Evolutionary conservation across 92 coral and sea anemone species (phyloP).

Genomic region (Palythoa grandis): DNA sequence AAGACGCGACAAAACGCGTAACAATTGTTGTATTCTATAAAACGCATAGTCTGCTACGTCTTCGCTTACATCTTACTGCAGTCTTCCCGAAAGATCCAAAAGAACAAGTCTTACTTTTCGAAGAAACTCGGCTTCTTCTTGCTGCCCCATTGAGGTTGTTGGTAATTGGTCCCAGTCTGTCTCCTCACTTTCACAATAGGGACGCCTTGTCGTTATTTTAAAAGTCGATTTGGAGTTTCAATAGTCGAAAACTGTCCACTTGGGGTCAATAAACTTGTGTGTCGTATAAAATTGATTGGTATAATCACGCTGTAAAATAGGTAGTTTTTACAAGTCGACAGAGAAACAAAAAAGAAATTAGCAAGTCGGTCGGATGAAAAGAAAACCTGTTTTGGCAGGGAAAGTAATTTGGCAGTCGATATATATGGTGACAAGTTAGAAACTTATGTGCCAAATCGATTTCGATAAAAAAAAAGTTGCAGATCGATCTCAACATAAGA

Average conservation of each 20-base stretch:
- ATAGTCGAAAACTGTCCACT: background rate
- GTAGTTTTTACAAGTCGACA: no score
- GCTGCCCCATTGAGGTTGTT: background rate
- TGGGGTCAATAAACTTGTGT: background rate
- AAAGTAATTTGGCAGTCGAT: no score
- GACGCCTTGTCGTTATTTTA: background rate
- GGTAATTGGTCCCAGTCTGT: background rate
- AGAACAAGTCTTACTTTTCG: background rate
- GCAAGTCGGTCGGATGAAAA: no score
- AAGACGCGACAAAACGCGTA: slow-evolving; percentile 22
- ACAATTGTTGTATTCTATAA: slow-evolving; percentile 41
- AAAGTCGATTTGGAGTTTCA: background rate
- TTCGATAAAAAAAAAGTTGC: background rate
- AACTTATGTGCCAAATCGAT: no score
- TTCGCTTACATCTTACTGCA: slow-evolving; percentile 56
- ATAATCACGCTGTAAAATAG: background rate
- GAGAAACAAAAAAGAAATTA: no score
- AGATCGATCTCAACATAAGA: no score
- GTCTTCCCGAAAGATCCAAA: slow-evolving; percentile 62
- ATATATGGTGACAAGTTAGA: no score
- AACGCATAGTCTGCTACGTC: slow-evolving; percentile 44
- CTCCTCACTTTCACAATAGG: background rate
- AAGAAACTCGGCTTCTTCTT: slow-evolving; percentile 13
- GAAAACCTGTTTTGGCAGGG: no score
- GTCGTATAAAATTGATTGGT: background rate